phyloP scores from a whole-genome alignment of 1,140 invertebrate species.

The Zophobas atratus region DNA sequence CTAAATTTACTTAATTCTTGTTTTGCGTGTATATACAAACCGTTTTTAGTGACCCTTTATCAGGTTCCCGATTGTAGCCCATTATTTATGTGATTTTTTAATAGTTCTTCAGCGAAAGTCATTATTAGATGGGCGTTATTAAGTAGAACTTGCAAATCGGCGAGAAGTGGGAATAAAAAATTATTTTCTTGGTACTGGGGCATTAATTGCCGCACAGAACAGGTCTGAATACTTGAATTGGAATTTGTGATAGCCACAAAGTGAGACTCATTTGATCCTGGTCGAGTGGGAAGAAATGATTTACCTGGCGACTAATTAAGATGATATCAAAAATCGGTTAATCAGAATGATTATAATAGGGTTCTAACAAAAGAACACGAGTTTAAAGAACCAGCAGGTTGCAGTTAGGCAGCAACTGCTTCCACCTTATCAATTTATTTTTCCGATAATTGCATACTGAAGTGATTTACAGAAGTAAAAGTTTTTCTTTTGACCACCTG shows the following conservation, averaged over 20 bases:
- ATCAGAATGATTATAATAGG: slow-evolving; percentile 36
- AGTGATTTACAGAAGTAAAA: slow-evolving; percentile 2
- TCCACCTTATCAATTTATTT: neutral
- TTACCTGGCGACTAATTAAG: slow-evolving; percentile 37
- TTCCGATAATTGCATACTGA: slow-evolving; percentile 3
- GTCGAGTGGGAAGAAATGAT: slow-evolving; percentile 40
- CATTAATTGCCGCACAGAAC: neutral
- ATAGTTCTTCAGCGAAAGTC: slow-evolving; percentile 1
- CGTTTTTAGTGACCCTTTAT: slow-evolving; percentile 36
- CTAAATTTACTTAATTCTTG: slow-evolving; percentile 39
- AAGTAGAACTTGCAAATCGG: too few relatives aligned
- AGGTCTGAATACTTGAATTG: neutral
- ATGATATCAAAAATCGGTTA: slow-evolving; percentile 38
- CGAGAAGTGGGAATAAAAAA: too few relatives aligned
- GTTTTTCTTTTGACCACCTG: slow-evolving; percentile 5
- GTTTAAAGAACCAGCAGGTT: too few relatives aligned
- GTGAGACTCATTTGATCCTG: slow-evolving; percentile 21
- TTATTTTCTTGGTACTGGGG: too few relatives aligned
- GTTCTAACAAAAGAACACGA: slow-evolving; percentile 12
- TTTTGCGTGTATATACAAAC: slow-evolving; percentile 17
- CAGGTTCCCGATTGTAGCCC: slow-evolving; percentile 11
- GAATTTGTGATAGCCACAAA: neutral
- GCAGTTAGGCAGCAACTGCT: neutral
- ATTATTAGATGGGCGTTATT: neutral
- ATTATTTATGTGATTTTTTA: slow-evolving; percentile 11